Evolutionary conservation across 2,113 vertebrate species (phyloP).

Genomic region (Mus pahari): DNA sequence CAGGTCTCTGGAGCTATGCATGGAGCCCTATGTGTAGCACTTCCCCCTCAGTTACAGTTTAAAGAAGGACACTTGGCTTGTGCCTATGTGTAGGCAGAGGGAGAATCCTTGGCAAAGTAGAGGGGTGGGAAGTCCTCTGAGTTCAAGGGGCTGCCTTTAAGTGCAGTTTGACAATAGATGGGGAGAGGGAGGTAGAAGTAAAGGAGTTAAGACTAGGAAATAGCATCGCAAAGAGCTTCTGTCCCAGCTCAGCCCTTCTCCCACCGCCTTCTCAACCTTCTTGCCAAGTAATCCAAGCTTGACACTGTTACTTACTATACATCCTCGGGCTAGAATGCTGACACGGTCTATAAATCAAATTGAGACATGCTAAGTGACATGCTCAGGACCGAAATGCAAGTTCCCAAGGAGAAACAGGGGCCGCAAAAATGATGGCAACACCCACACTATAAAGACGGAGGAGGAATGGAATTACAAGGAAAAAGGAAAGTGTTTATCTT

Average conservation of each 20-base stretch:
- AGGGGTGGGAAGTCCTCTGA: background rate
- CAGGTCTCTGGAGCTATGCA: background rate
- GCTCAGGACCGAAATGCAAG: background rate
- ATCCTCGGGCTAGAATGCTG: background rate
- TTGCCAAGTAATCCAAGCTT: background rate
- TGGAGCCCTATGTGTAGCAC: background rate
- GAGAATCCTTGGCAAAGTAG: background rate
- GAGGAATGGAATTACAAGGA: background rate
- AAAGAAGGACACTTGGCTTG: background rate
- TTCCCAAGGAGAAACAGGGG: background rate
- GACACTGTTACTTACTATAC: background rate
- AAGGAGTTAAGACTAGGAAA: background rate
- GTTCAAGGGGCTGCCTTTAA: background rate
- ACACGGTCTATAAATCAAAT: background rate
- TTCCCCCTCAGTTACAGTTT: background rate
- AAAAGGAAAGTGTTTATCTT: background rate
- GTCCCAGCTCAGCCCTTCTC: too few species aligned
- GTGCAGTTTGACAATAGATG: background rate
- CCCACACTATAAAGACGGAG: background rate
- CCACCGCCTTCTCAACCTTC: background rate
- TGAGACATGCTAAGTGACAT: background rate
- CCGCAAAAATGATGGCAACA: background rate
- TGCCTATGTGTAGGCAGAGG: background rate
- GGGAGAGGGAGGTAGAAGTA: background rate
- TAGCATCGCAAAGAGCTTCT: background rate